Evolutionary conservation across 2,888 invertebrate species (phyloP), one percentile per base, ranked within the genome.

Genomic region (Nemurella pictetii): DNA sequence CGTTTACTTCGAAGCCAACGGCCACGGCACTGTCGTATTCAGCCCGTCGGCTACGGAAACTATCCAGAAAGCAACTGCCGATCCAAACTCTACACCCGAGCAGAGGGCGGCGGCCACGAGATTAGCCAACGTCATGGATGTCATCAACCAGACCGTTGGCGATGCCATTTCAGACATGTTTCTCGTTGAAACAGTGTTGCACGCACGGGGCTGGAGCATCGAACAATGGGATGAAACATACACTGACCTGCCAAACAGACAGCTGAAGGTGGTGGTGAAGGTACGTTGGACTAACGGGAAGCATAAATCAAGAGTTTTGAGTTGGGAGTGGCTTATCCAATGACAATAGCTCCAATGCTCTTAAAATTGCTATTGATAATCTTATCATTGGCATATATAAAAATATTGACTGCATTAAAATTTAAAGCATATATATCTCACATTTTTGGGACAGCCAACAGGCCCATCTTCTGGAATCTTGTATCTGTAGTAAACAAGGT

Each of bases 1-100:
- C 0, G 94, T 99, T 3, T 99, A 99, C 91, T 99, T 99, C 91
- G 99, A 99, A 90, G 99, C 99, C 0, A 99, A 99, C 91, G 99
- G 99, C 0, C 99, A 99, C 91, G 99, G 99, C 20, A 99, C 99
- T 0, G 95, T 97, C 0, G 91, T 97, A 0, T 97, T 98, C 88
- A 97, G 95, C 89, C 91, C 93, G 0, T 90, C 90, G 26, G 95
- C 96, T 25, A 87, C 88, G 77, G 86, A 88, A n/a, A 87, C 86
- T 5, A 90, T 91, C 0, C 94, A 95, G 88, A 89, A 91, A 15
- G 89, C 90, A 20, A 92, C 96, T 83, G 75, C 7, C 7, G 26
- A 28, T 75, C 75, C 25, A 75, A 82, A 55, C 32, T 80, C 35
- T 84, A 85, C 86, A 26, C 84, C 88, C 89, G 84, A 90, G 12